Evolutionary conservation across 35 echinoderm and acorn worm species (phyloP).

Genomic region (Hemicentrotus pulcherrimus): DNA sequence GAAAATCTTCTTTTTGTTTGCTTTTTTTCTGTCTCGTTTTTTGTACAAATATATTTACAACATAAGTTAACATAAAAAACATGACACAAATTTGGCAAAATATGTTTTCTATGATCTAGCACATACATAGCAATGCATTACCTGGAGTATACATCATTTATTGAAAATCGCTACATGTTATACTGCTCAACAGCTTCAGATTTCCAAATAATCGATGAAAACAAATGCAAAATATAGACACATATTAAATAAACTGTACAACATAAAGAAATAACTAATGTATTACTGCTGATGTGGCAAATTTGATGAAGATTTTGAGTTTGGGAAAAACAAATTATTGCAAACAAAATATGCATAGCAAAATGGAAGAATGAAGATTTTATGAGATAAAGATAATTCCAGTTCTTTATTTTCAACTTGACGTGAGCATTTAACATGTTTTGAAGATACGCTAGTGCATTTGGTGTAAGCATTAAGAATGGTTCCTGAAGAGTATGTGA

Average conservation of each 20-base stretch:
- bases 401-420: not conserved
- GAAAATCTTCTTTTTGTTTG: not conserved
- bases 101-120: not conserved
- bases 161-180: not conserved
- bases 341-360: constrained; percentile 4
- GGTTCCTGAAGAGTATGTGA: too few relatives aligned
- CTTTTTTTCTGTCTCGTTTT: not conserved
- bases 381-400: not conserved
- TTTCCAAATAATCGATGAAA: not conserved
- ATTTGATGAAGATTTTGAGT: not conserved
- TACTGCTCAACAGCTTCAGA: not conserved
- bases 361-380: not conserved
- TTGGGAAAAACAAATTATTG: not conserved
- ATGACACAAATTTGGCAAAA: constrained; percentile 19
- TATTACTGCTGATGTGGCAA: not conserved
- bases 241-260: not conserved
- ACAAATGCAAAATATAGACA: not conserved
- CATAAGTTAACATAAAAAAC: constrained; percentile 6
- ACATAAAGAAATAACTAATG: not conserved
- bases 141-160: not conserved
- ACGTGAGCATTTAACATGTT: not conserved
- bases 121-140: not conserved
- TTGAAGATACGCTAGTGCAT: too few relatives aligned
- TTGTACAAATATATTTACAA: not conserved
- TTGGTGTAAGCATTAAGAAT: too few relatives aligned